Percentiles rank a stretch among this genome's conserved stretches.
Evolutionary conservation across 2,113 vertebrate genomes (phyloP).

Genomic region (Catagonus wagneri): DNA sequence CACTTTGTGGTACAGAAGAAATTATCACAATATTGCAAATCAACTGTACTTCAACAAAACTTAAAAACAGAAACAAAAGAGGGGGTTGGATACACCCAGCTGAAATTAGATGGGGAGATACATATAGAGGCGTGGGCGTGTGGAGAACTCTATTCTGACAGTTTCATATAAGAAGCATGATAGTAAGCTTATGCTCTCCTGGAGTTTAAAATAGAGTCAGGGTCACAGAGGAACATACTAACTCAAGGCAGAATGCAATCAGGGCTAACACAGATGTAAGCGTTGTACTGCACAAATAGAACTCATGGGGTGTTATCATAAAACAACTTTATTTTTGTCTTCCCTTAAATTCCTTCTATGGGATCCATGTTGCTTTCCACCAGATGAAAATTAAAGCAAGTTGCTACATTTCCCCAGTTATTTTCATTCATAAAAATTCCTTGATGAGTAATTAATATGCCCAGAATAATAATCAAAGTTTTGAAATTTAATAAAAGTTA

Average conservation of each 20-base stretch:
- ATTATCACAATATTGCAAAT: no score
- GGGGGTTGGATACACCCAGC: not conserved
- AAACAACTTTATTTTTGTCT: not conserved
- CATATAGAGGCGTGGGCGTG: not conserved
- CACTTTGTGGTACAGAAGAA: no score
- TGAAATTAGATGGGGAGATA: not conserved
- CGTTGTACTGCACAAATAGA: not conserved
- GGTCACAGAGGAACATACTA: not conserved
- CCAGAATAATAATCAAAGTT: not conserved
- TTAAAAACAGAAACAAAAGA: not conserved
- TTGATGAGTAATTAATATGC: not conserved
- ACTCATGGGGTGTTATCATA: not conserved
- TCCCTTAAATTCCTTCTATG: conserved; percentile 1
- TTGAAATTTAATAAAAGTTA: not conserved
- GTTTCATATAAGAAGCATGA: not conserved
- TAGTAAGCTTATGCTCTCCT: not conserved
- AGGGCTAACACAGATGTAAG: not conserved
- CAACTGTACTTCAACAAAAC: no score
- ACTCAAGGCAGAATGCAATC: not conserved
- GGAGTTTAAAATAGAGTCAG: not conserved
- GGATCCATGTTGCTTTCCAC: not conserved
- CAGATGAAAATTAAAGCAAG: not conserved
- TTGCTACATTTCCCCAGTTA: not conserved
- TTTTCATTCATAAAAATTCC: not conserved
- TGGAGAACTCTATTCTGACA: not conserved